phyloP scores from a whole-genome alignment of 2,113 vertebrate species.

The Dolichallabes microphthalmus region DNA sequence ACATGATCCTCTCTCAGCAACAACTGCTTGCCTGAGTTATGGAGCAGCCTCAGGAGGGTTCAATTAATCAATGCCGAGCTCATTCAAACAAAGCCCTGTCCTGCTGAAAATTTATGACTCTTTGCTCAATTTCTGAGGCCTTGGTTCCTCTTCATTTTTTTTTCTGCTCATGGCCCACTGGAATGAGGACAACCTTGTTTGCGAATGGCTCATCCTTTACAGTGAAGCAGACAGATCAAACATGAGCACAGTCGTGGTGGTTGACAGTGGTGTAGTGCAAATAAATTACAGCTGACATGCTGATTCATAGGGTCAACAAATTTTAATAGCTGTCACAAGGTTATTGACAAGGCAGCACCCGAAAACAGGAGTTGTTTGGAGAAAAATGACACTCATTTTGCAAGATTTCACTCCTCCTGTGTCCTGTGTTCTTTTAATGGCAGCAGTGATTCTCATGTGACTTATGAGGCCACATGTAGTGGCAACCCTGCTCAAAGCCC shows the following conservation, averaged over 20 bases:
- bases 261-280: slow-evolving; percentile 12
- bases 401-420: slow-evolving; percentile 31
- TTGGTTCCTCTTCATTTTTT: slow-evolving; percentile 23
- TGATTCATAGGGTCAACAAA: slow-evolving; percentile 55
- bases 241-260: slow-evolving; percentile 12
- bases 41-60: slow-evolving; percentile 46
- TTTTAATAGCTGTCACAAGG: slow-evolving; percentile 53
- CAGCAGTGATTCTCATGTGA: slow-evolving; percentile 35
- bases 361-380: slow-evolving; percentile 43
- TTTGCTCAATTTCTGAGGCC: slow-evolving; percentile 43
- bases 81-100: slow-evolving; percentile 54
- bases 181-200: slow-evolving; percentile 45
- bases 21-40: slow-evolving; percentile 54
- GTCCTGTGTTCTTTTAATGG: slow-evolving; percentile 39
- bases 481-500: slow-evolving; percentile 23
- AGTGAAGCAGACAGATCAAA: slow-evolving; percentile 45
- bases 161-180: slow-evolving; percentile 29
- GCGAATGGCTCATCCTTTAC: slow-evolving; percentile 42
- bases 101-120: slow-evolving; percentile 44
- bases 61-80: slow-evolving; percentile 54
- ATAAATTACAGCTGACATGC: slow-evolving; percentile 43
- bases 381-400: slow-evolving; percentile 48
- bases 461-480: slow-evolving; percentile 40
- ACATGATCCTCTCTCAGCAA: slow-evolving; percentile 47
- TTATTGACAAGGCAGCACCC: slow-evolving; percentile 51